Evolutionary conservation across 2,797 vertebrate species (phyloP).

Genomic region (Vireo griseus): DNA sequence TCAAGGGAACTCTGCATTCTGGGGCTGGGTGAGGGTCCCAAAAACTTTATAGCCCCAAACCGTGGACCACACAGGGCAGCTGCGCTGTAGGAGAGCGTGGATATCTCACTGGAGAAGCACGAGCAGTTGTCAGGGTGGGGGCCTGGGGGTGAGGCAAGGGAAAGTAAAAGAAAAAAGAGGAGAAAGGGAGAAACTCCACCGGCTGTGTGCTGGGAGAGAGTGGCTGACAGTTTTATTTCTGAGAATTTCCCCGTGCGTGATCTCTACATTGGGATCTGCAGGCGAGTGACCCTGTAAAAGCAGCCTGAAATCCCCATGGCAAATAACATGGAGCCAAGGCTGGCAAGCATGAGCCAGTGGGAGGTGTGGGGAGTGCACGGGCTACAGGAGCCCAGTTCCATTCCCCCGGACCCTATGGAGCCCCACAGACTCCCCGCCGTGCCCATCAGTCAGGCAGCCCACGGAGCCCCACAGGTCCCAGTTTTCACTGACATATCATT

Average conservation of each 20-base stretch:
- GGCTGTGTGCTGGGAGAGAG: constrained; percentile 10
- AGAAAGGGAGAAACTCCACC: background rate
- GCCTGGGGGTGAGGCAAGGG: accelerated
- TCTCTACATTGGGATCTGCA: background rate
- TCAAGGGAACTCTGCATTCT: background rate
- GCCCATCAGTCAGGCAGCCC: background rate
- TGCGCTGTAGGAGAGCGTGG: background rate
- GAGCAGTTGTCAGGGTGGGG: background rate
- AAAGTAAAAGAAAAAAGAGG: background rate
- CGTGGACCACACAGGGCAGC: background rate
- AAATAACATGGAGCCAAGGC: constrained; percentile 1
- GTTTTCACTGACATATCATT: background rate
- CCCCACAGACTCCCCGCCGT: accelerated
- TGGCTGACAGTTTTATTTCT: constrained; percentile 56
- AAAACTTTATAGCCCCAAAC: background rate
- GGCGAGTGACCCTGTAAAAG: constrained; percentile 29
- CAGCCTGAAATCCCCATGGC: constrained; percentile 42
- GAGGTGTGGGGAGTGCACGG: background rate
- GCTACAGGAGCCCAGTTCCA: background rate
- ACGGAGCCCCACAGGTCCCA: accelerated
- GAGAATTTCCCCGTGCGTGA: constrained; percentile 29
- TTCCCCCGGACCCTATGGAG: background rate
- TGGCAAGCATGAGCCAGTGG: background rate
- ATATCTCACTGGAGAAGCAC: background rate
- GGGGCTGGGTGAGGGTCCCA: background rate